Evolutionary conservation across 2,888 invertebrate species (phyloP).

Genomic region (Drosophila atripex): DNA sequence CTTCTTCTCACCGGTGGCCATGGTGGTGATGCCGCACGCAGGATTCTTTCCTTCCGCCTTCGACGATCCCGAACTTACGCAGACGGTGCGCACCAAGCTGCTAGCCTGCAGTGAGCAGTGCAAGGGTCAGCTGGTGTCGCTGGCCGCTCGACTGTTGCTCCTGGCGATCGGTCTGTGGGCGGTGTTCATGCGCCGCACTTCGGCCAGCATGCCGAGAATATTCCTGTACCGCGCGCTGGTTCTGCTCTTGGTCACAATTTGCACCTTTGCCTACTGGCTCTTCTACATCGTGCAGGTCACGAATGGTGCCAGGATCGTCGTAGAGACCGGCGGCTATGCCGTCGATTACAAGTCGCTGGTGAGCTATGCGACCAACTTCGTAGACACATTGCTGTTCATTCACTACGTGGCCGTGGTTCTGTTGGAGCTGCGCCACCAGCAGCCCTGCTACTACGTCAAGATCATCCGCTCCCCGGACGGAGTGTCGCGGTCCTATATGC

Average conservation of each 20-base stretch:
- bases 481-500: constrained; percentile 93
- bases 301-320: constrained; percentile 91
- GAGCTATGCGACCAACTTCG: constrained; percentile 95
- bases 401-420: constrained; percentile 97
- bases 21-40: constrained; percentile 97
- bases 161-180: constrained; percentile 96
- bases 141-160: constrained; percentile 95
- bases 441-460: constrained; percentile 94
- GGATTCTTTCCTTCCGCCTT: constrained; percentile 91
- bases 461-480: constrained; percentile 98
- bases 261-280: constrained; percentile 98
- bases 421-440: constrained; percentile 95
- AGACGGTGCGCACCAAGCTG: constrained; percentile 88
- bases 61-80: constrained; percentile 87
- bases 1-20: constrained; percentile 95
- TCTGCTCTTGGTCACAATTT: constrained; percentile 93
- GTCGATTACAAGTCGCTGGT: constrained; percentile 95
- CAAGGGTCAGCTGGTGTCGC: constrained; percentile 95
- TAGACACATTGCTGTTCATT: constrained; percentile 96
- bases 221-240: constrained; percentile 95
- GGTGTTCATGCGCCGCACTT: constrained; percentile 92
- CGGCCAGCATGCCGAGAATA: constrained; percentile 95
- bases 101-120: constrained; percentile 96
- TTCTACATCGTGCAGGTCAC: constrained; percentile 96
- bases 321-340: constrained; percentile 90